Percentiles rank a stretch among this genome's conserved stretches.
These are phyloP conservation scores for Pseudotriccus pelzelni DNA, from an alignment of 2,797 vertebrate species.

Conservation along the genomic window DNA sequence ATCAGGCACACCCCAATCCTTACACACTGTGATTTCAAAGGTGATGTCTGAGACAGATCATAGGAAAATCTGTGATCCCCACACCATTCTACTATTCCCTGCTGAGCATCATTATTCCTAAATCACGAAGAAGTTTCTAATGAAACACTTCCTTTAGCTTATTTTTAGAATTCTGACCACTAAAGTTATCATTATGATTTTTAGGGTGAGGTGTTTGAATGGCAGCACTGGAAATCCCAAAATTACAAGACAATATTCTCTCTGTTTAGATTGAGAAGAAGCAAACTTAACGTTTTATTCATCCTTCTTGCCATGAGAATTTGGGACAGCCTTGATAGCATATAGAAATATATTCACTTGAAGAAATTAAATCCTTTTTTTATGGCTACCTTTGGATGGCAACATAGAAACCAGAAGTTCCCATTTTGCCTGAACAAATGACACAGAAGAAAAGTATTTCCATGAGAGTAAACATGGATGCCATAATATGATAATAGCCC, in stretches of 20 bases:
- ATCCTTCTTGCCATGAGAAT: neutral
- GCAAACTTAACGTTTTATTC: neutral
- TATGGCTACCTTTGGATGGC: neutral
- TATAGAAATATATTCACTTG: neutral
- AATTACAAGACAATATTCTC: neutral
- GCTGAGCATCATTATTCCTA: neutral
- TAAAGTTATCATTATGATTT: neutral
- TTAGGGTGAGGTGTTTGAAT: neutral
- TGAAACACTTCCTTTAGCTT: neutral
- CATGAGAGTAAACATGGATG: neutral
- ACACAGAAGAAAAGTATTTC: neutral
- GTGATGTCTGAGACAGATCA: neutral
- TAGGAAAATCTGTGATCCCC: neutral
- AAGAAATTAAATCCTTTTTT: neutral
- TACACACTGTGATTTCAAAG: neutral
- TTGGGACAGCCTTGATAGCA: neutral
- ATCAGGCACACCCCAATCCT: neutral
- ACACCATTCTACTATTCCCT: neutral
- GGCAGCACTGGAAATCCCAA: neutral
- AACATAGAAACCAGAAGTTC: neutral
- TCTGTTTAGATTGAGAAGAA: neutral
- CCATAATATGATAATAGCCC: neutral
- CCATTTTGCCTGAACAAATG: neutral
- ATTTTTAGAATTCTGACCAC: neutral
- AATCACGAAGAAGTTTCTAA: neutral